Conservation (phyloP, 2,113 vertebrate species). For the Climacteris rufus region DNA sequence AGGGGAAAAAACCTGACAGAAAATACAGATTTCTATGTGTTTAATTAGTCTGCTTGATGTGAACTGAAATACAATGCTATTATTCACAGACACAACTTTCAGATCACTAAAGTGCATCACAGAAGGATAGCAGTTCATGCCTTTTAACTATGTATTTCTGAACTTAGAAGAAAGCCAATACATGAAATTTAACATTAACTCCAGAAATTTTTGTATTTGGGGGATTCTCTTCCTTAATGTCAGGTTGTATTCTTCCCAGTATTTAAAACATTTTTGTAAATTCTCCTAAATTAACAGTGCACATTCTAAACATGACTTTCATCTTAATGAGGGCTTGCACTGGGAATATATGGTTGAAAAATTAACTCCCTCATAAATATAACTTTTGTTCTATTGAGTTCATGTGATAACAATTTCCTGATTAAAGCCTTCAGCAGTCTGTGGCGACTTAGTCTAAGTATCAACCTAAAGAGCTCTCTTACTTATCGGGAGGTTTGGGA, state of each 20-base stretch:
- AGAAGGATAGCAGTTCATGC: background rate
- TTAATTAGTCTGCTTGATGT: background rate
- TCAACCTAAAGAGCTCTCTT: background rate
- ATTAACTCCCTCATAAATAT: background rate
- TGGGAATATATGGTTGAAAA: background rate
- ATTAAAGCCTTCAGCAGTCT: background rate
- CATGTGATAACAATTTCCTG: background rate
- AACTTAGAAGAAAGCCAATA: background rate
- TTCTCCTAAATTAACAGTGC: background rate
- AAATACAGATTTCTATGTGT: background rate
- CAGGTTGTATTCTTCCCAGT: background rate
- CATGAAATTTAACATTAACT: background rate
- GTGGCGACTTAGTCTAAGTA: background rate
- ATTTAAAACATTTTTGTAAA: background rate
- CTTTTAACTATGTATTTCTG: background rate
- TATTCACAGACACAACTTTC: background rate
- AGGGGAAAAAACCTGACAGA: fast-evolving
- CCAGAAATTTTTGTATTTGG: background rate
- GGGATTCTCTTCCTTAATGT: background rate
- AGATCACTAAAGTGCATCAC: background rate
- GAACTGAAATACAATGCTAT: background rate
- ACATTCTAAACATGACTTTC: background rate
- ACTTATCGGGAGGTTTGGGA: background rate
- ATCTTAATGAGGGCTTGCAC: background rate
- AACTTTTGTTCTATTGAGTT: background rate